Evolutionary conservation across 2,797 vertebrate genomes (phyloP).

Genomic region (Varecia variegata): DNA sequence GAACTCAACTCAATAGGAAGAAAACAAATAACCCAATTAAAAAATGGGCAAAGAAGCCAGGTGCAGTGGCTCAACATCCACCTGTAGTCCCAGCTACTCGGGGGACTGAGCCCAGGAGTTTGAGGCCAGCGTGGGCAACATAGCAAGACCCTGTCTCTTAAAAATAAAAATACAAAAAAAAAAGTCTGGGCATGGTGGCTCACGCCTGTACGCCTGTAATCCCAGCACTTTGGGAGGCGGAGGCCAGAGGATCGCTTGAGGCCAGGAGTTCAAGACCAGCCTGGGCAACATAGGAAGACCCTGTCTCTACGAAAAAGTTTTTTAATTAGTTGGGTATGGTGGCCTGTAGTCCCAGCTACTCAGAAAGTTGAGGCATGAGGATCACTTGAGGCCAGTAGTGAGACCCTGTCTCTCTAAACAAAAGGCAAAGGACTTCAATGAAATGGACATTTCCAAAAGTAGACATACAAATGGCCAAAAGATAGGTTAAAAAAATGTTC

Average conservation of each 20-base stretch:
- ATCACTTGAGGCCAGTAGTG: neutral
- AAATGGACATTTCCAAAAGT: neutral
- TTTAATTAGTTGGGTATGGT: neutral
- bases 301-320: neutral
- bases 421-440: neutral
- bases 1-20: neutral
- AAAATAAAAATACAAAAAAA: no score
- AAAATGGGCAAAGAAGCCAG: neutral
- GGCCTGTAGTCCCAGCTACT: neutral
- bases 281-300: no score
- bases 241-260: no score
- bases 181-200: no score
- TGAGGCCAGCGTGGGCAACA: neutral
- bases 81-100: neutral
- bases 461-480: neutral
- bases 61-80: neutral
- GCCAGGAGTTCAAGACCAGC: no score
- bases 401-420: no score
- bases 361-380: neutral
- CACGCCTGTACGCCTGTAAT: no score
- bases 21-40: neutral
- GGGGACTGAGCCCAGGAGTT: neutral
- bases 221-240: no score
- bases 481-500: neutral
- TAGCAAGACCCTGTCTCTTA: neutral